Evolutionary conservation across 37 sponge, comb jelly and placozoan species (phyloP).

Genomic region (Tethya wilhelma): DNA sequence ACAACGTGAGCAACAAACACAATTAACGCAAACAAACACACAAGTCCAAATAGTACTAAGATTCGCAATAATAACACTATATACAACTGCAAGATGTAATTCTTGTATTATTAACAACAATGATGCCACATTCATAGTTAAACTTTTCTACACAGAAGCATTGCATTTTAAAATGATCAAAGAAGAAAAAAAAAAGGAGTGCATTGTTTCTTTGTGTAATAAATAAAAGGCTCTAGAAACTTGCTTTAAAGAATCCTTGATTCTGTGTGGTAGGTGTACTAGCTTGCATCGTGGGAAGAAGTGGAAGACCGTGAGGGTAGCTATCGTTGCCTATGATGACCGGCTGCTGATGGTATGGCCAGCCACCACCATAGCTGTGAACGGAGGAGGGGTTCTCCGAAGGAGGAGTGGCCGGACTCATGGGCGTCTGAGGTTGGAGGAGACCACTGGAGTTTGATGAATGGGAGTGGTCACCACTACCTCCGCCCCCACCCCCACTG

Average conservation of each 20-base stretch:
- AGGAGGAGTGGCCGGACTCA: conserved; percentile 35
- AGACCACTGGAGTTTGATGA: neutral
- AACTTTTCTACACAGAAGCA: too few relatives aligned
- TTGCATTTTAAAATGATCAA: too few relatives aligned
- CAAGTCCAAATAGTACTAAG: too few relatives aligned
- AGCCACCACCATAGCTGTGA: conserved; percentile 25
- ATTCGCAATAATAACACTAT: too few relatives aligned
- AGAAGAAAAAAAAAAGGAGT: too few relatives aligned
- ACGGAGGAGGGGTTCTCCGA: conserved; percentile 27
- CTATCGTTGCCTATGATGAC: conserved; percentile 25
- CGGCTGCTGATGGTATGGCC: conserved; percentile 55
- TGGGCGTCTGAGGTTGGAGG: conserved; percentile 9
- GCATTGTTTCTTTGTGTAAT: too few relatives aligned
- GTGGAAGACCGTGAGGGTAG: conserved; percentile 22
- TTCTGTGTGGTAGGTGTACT: conserved; percentile 41
- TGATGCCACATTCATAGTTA: too few relatives aligned
- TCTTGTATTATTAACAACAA: too few relatives aligned
- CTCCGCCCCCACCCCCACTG: neutral
- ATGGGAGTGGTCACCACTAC: conserved; percentile 16
- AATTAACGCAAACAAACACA: too few relatives aligned
- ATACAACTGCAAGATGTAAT: too few relatives aligned
- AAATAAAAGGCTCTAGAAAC: too few relatives aligned
- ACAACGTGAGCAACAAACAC: too few relatives aligned
- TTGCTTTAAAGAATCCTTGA: conserved; percentile 53
- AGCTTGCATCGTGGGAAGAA: conserved; percentile 46